Evolutionary conservation across 2,797 vertebrate species (phyloP).

Genomic region (Steatocranus sp.): DNA sequence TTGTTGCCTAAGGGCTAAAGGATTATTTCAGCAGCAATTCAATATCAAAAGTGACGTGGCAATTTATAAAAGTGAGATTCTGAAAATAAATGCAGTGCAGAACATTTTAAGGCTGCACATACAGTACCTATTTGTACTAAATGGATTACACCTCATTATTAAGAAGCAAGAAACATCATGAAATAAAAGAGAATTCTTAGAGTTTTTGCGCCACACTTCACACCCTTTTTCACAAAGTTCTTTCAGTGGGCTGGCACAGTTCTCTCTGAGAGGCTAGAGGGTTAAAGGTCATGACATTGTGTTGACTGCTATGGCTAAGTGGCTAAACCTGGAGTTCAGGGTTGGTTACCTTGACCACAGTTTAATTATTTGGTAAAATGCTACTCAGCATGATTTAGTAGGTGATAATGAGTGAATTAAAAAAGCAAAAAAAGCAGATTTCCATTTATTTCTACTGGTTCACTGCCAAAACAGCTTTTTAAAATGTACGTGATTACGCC

Average conservation of each 20-base stretch:
- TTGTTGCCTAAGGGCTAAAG: slow-evolving; percentile 51
- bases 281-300: slow-evolving; percentile 51
- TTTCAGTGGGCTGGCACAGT: slow-evolving; percentile 14
- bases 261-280: slow-evolving; percentile 24
- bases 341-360: background rate
- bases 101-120: slow-evolving; percentile 8
- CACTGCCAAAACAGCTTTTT: background rate
- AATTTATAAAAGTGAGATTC: slow-evolving; percentile 50
- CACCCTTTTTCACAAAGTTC: background rate
- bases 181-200: background rate
- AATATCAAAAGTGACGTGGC: slow-evolving; percentile 47
- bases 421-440: background rate
- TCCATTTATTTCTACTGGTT: background rate
- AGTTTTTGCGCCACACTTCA: background rate
- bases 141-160: background rate
- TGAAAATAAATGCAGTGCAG: slow-evolving; percentile 23
- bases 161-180: background rate
- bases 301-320: slow-evolving; percentile 38
- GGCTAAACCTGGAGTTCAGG: background rate
- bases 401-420: background rate
- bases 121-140: background rate
- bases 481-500: background rate
- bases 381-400: background rate
- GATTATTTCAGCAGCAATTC: slow-evolving; percentile 49
- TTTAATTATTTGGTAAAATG: background rate